Evolutionary conservation across 2,113 vertebrate species (phyloP).

Genomic region (Felis chaus): DNA sequence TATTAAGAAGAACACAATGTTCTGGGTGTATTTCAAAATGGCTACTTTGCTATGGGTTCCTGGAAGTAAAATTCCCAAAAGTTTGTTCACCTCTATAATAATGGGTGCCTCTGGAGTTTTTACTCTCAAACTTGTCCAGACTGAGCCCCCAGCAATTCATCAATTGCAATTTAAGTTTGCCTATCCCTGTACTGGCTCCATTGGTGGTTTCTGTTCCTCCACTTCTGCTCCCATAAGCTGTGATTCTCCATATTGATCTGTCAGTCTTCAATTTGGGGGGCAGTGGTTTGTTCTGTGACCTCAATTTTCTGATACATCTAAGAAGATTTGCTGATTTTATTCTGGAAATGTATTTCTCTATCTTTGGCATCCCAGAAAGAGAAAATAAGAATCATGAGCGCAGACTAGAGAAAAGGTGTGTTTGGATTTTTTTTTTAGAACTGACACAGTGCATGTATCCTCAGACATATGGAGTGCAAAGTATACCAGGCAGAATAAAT

Average conservation of each 20-base stretch:
- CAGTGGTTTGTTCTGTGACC: neutral
- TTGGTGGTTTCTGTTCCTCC: neutral
- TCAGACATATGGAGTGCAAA: neutral
- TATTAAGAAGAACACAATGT: neutral
- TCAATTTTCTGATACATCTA: neutral
- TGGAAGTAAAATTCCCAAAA: neutral
- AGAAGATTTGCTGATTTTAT: neutral
- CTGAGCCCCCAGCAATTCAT: neutral
- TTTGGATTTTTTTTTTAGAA: neutral
- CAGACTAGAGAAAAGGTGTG: neutral
- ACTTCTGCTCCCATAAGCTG: neutral
- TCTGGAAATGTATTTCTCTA: neutral
- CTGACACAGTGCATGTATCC: neutral
- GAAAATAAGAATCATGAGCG: neutral
- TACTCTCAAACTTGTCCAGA: neutral
- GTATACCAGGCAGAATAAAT: neutral
- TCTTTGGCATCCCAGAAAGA: neutral
- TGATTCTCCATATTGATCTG: neutral
- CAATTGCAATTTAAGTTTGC: neutral
- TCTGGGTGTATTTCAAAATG: neutral
- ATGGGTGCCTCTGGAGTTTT: neutral
- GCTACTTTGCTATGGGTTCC: neutral
- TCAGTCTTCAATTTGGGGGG: neutral
- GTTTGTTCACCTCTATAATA: neutral
- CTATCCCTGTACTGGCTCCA: too few species aligned